Conservation (phyloP, 2,113 vertebrate species). For the Casuarius casuarius region DNA sequence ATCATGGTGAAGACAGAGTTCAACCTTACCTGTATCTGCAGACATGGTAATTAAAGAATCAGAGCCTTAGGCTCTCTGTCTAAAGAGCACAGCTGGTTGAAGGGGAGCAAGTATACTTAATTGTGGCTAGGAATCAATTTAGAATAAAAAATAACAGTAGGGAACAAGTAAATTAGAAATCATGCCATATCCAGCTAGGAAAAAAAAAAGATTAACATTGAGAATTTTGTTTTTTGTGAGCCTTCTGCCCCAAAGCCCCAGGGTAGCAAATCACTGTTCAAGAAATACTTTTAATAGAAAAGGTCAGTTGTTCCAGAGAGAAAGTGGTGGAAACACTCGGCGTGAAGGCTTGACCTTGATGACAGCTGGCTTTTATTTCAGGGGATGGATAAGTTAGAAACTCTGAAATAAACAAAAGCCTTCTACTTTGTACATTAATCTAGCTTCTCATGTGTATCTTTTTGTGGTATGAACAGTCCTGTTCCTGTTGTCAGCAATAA, state of each 20-base stretch:
- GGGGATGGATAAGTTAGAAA: neutral
- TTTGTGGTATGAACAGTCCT: neutral
- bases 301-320: constrained; percentile 29
- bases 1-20: neutral
- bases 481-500: neutral
- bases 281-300: neutral
- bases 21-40: neutral
- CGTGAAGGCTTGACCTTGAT: neutral
- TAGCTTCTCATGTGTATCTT: neutral
- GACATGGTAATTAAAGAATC: neutral
- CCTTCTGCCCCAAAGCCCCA: neutral
- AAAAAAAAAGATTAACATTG: neutral
- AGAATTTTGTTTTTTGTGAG: neutral
- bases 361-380: constrained; percentile 22
- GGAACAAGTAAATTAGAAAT: neutral
- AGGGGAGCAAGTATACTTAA: neutral
- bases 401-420: neutral
- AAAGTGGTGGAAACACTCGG: neutral
- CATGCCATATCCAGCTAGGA: neutral
- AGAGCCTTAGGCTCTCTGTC: neutral
- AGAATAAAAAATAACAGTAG: neutral
- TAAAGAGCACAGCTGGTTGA: neutral
- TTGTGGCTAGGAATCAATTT: neutral
- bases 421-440: neutral
- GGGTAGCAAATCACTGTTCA: neutral